Conservation (phyloP, 2,888 invertebrate species). For the Selenia dentaria region DNA sequence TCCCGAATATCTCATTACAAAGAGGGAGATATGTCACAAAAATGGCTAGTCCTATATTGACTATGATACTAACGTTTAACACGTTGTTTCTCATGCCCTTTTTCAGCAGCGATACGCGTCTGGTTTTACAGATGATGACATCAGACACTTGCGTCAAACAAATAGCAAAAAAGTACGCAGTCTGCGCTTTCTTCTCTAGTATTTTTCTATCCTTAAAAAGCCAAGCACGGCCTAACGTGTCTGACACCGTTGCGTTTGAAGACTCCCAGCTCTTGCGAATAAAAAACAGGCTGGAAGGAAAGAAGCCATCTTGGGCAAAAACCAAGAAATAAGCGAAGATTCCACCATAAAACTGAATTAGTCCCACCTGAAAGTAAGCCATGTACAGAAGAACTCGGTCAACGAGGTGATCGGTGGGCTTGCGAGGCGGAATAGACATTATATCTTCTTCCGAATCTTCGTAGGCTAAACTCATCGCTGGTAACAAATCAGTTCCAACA, state of each 20-base stretch:
- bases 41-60: conserved; percentile 87
- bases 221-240: conserved; percentile 92
- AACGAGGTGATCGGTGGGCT: conserved; percentile 81
- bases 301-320: conserved; percentile 92
- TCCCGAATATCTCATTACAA: conserved; percentile 87
- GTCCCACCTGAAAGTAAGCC: conserved; percentile 94
- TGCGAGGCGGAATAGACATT: conserved; percentile 86
- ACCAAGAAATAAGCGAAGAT: conserved; percentile 92
- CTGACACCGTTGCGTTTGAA: conserved; percentile 84
- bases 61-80: conserved; percentile 85
- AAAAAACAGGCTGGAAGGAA: conserved; percentile 87
- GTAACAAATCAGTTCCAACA: conserved; percentile 91
- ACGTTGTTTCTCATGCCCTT: conserved; percentile 91
- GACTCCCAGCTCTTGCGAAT: conserved; percentile 90
- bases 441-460: conserved; percentile 91
- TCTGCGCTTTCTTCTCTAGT: conserved; percentile 90
- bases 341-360: conserved; percentile 93
- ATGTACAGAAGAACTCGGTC: conserved; percentile 88
- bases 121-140: conserved; percentile 91
- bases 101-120: conserved; percentile 88
- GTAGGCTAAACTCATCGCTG: conserved; percentile 91
- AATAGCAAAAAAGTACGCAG: conserved; percentile 91
- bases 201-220: conserved; percentile 87
- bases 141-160: conserved; percentile 92
- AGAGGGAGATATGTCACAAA: conserved; percentile 88